A percentile compares a stretch with the other conserved stretches of the same genome.
Evolutionary conservation across 1,140 invertebrate genomes (phyloP).

Genomic region (Sminthurinus signatus): DNA sequence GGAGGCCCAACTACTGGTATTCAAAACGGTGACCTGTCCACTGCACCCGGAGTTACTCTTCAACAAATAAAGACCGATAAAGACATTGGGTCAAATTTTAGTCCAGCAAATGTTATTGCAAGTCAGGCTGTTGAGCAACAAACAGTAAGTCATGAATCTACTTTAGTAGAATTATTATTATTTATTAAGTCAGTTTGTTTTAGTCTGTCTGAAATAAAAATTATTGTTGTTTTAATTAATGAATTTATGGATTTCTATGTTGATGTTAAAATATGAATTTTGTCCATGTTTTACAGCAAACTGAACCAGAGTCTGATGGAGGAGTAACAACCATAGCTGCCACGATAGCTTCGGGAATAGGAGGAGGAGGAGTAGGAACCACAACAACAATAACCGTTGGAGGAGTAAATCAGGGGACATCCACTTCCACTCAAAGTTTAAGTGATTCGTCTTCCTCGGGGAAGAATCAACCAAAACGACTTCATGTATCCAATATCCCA

Average conservation of each 20-base stretch:
- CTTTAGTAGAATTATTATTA: neutral
- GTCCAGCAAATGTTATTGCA: constrained; percentile 12
- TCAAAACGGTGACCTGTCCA: constrained; percentile 36
- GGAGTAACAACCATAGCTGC: constrained; percentile 20
- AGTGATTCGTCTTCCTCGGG: constrained; percentile 40
- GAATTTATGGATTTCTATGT: too few relatives aligned
- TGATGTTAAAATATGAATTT: neutral
- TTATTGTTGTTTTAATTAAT: too few relatives aligned
- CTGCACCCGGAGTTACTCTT: constrained; percentile 29
- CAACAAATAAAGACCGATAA: constrained; percentile 38
- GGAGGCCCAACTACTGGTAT: constrained; percentile 26
- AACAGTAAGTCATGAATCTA: constrained; percentile 26
- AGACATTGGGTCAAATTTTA: constrained; percentile 30
- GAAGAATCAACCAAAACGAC: constrained; percentile 61
- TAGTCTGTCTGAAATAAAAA: too few relatives aligned
- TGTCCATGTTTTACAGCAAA: constrained; percentile 47
- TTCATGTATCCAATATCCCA: constrained; percentile 97
- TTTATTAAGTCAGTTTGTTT: too few relatives aligned
- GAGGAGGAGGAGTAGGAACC: constrained; percentile 40
- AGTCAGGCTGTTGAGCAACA: constrained; percentile 41
- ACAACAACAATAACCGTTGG: constrained; percentile 17
- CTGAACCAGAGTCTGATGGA: constrained; percentile 48
- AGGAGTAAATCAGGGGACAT: constrained; percentile 38
- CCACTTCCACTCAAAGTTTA: constrained; percentile 42
- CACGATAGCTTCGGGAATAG: constrained; percentile 42